Conservation (phyloP, 2,113 vertebrate species). For the Malurus alboscapulatus region DNA sequence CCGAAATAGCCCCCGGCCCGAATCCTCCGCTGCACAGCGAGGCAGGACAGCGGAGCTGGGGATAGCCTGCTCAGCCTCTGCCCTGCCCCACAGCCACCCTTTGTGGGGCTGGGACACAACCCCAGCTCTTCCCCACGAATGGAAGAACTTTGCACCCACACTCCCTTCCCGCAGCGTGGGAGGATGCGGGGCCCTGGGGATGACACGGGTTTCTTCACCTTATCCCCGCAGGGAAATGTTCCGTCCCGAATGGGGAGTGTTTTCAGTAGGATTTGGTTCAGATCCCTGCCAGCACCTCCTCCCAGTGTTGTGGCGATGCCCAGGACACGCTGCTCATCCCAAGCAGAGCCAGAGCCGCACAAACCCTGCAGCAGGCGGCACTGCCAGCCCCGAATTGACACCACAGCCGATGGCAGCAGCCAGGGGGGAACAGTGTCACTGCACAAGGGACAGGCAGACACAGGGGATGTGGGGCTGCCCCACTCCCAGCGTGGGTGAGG, state of each 20-base stretch:
- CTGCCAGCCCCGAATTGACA: rapidly evolving
- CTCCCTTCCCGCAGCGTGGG: rapidly evolving
- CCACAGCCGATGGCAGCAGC: rapidly evolving
- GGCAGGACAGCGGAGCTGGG: background rate
- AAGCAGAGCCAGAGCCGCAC: rapidly evolving
- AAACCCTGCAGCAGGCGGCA: rapidly evolving
- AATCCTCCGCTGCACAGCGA: background rate
- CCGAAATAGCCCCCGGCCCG: constrained; percentile 1
- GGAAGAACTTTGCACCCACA: rapidly evolving
- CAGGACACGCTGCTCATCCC: background rate
- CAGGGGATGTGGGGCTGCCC: background rate
- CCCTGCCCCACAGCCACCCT: background rate
- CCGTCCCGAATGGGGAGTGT: rapidly evolving
- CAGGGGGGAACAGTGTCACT: rapidly evolving
- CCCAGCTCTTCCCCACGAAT: rapidly evolving
- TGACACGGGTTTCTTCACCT: background rate
- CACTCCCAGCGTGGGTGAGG: rapidly evolving
- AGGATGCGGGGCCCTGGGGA: background rate
- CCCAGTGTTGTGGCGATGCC: rapidly evolving
- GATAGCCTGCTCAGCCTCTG: rapidly evolving
- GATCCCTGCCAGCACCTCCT: background rate
- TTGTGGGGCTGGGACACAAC: too few species aligned
- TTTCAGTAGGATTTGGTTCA: background rate
- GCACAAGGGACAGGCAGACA: rapidly evolving
- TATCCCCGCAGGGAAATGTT: rapidly evolving